These are phyloP conservation scores for Probosciger aterrimus DNA, from an alignment of 2,113 vertebrate genomes.

Conservation along the genomic window DNA sequence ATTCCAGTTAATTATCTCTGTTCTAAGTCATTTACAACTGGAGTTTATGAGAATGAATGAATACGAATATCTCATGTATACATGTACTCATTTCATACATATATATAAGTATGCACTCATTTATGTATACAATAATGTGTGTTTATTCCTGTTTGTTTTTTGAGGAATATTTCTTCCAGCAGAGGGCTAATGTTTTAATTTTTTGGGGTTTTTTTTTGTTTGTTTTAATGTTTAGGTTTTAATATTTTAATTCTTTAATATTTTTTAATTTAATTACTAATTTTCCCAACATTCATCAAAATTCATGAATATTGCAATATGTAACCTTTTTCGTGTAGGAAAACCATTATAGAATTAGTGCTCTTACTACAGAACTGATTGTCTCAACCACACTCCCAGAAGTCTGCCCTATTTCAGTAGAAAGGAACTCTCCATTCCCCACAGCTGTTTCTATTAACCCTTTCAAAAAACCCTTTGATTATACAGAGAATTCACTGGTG, in stretches of 20 bases:
- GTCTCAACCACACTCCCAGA: neutral
- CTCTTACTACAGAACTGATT: neutral
- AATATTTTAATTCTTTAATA: neutral
- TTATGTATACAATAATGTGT: neutral
- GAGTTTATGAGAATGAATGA: neutral
- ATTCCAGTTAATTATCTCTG: neutral
- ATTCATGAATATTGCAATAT: conserved; percentile 14
- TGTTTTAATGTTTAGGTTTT: neutral
- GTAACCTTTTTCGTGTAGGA: neutral
- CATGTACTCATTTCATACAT: neutral
- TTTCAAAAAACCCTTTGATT: neutral
- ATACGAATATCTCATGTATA: neutral
- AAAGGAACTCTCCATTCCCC: neutral
- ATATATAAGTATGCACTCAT: neutral
- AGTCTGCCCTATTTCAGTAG: neutral
- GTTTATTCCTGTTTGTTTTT: neutral
- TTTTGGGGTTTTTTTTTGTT: neutral
- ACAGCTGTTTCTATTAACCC: neutral
- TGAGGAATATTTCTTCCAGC: neutral
- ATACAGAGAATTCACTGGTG: neutral
- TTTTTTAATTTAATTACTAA: neutral
- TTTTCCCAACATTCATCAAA: neutral
- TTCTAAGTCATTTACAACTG: neutral
- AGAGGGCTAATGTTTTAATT: neutral
- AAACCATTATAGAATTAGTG: neutral